Conservation (phyloP, 2,888 invertebrate genomes). For the Catocala fraxini region DNA sequence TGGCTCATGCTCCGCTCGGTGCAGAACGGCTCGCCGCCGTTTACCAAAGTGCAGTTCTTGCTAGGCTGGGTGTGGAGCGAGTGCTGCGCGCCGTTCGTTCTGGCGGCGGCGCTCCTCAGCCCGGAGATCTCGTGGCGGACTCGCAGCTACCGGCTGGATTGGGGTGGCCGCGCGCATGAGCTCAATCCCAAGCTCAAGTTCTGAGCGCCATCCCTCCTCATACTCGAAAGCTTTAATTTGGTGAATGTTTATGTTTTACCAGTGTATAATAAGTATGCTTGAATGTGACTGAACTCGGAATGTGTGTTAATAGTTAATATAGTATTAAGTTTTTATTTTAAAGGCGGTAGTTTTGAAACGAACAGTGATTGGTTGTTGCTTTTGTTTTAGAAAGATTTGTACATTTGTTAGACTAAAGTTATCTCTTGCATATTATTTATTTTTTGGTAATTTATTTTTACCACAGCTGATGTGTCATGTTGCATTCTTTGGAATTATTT, state of each 20-base stretch:
- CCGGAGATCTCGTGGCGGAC: constrained; percentile 98
- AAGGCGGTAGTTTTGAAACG: constrained; percentile 57
- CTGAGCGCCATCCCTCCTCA: constrained; percentile 68
- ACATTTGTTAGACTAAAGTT: constrained; percentile 65
- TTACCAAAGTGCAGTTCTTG: constrained; percentile 97
- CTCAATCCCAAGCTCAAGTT: constrained; percentile 92
- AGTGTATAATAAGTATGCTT: constrained; percentile 49
- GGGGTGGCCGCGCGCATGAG: constrained; percentile 98
- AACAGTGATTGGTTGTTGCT: constrained; percentile 69
- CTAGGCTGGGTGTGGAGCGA: constrained; percentile 98
- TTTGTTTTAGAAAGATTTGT: constrained; percentile 82
- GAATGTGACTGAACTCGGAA: constrained; percentile 43
- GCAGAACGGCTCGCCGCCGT: constrained; percentile 97
- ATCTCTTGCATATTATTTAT: constrained; percentile 51
- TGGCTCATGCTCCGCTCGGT: constrained; percentile 96
- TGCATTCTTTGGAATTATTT: constrained; percentile 27
- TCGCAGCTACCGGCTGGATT: constrained; percentile 95
- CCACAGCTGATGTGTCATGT: constrained; percentile 40
- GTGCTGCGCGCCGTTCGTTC: constrained; percentile 95
- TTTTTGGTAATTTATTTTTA: constrained; percentile 56
- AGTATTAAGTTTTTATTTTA: constrained; percentile 77
- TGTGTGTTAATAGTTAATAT: constrained; percentile 63
- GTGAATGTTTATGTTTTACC: constrained; percentile 61
- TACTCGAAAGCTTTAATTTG: constrained; percentile 80
- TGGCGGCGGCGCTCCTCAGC: constrained; percentile 94